Conservation (phyloP, 2,113 vertebrate species). For the Nansenia antarctica region DNA sequence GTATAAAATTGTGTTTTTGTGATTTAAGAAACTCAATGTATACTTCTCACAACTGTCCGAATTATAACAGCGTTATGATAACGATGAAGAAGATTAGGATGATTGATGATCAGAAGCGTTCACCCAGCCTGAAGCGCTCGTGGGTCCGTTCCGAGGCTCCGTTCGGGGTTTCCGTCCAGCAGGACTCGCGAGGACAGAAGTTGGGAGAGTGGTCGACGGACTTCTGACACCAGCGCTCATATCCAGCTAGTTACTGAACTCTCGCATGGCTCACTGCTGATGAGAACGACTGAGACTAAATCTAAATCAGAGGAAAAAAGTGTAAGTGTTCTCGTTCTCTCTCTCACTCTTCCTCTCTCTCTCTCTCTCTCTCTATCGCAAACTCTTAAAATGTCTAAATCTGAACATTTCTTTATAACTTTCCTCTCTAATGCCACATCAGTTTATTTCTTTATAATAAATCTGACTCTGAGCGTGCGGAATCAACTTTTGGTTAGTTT, state of each 20-base stretch:
- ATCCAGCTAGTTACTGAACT: too few species aligned
- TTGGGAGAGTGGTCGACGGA: conserved; percentile 14
- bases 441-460: not conserved
- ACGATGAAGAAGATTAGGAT: too few species aligned
- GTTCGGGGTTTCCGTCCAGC: conserved; percentile 52
- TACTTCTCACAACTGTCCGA: too few species aligned
- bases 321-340: conserved; percentile 3
- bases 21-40: too few species aligned
- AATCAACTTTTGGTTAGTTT: too few species aligned
- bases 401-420: not conserved
- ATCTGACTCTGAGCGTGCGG: not conserved
- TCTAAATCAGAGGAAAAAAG: not conserved
- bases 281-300: not conserved
- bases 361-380: too few species aligned
- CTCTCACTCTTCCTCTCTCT: too few species aligned
- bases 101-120: too few species aligned
- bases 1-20: too few species aligned
- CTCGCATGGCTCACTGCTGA: not conserved
- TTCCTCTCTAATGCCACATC: not conserved
- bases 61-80: too few species aligned
- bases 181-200: conserved; percentile 24
- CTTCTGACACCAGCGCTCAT: not conserved
- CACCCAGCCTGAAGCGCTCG: not conserved
- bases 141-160: not conserved
- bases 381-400: not conserved